A percentile compares a stretch with the other conserved stretches of the same genome.
Conservation (phyloP, 2,113 vertebrate species). For the Phrynosoma platyrhinos region DNA sequence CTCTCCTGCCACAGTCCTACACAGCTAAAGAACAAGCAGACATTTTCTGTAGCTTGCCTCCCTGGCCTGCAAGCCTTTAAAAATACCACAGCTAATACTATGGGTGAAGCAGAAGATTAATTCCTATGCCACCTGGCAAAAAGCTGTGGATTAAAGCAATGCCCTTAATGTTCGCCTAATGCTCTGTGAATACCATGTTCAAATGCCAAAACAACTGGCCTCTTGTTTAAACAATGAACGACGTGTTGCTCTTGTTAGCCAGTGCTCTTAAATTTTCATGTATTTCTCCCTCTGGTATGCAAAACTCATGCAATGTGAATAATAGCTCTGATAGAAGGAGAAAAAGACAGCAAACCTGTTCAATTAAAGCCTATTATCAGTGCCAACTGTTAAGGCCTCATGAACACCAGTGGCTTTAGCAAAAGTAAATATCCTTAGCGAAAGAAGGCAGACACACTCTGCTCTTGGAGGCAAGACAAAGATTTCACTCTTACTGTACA, state of each 20-base stretch:
- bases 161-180: constrained; percentile 71
- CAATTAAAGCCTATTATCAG: constrained; percentile 76
- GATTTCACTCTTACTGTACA: constrained; percentile 36
- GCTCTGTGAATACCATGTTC: constrained; percentile 71
- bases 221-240: constrained; percentile 74
- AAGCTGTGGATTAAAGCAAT: constrained; percentile 74
- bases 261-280: constrained; percentile 69
- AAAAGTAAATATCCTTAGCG: constrained; percentile 50
- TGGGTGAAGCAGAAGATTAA: constrained; percentile 80
- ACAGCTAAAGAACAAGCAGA: constrained; percentile 52
- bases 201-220: constrained; percentile 76
- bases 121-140: constrained; percentile 83
- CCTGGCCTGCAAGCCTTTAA: constrained; percentile 72
- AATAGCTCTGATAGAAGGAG: constrained; percentile 63
- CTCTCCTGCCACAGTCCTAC: background rate
- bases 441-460: constrained; percentile 51
- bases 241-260: constrained; percentile 76
- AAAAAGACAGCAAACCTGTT: constrained; percentile 72
- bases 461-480: constrained; percentile 54
- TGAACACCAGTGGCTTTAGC: constrained; percentile 62
- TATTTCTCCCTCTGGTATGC: constrained; percentile 60
- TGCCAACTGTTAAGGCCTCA: constrained; percentile 73
- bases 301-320: constrained; percentile 70
- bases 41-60: constrained; percentile 65
- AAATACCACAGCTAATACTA: constrained; percentile 71